Evolutionary conservation across 2,797 vertebrate genomes (phyloP).

Genomic region (Chelonia mydas): DNA sequence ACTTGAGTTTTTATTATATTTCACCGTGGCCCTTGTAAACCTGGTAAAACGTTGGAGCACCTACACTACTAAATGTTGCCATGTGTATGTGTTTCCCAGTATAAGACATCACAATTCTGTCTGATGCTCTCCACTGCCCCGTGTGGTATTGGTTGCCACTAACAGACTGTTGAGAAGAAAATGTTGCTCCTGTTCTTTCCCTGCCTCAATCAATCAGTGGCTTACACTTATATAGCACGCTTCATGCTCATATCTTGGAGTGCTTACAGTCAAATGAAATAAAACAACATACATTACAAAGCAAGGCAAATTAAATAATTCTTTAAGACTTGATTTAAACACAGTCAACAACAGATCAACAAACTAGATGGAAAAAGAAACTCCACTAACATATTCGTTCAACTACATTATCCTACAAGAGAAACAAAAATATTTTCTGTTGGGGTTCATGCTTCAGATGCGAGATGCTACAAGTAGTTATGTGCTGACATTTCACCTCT

Average conservation of each 20-base stretch:
- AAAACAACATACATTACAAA: neutral
- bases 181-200: neutral
- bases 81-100: neutral
- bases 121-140: constrained; percentile 46
- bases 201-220: neutral
- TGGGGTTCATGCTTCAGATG: neutral
- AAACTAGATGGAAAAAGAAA: neutral
- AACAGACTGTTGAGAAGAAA: neutral
- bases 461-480: neutral
- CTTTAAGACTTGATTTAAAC: neutral
- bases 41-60: constrained; percentile 7
- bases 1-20: constrained; percentile 39
- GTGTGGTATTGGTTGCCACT: neutral
- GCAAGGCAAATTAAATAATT: constrained; percentile 11
- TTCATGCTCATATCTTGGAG: neutral
- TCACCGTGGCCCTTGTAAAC: constrained; percentile 41
- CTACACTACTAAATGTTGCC: neutral
- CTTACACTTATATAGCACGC: accelerated
- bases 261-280: neutral
- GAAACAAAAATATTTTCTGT: neutral
- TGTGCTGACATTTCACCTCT: neutral
- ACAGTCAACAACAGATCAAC: neutral
- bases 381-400: neutral
- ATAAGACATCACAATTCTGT: neutral
- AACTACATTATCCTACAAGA: neutral